Conservation (phyloP, 2,888 invertebrate species). For the Seira musarum region DNA sequence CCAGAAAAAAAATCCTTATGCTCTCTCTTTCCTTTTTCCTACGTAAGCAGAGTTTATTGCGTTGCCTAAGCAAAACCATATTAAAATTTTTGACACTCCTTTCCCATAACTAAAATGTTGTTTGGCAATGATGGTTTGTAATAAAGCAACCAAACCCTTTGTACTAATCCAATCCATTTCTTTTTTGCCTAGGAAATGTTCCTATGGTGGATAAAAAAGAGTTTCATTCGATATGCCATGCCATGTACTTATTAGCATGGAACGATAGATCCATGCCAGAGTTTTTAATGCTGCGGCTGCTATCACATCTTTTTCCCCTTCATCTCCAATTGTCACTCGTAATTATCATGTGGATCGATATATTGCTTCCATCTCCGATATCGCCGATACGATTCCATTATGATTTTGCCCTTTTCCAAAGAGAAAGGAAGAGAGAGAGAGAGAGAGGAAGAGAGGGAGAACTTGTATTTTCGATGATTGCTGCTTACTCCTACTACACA, state of each 20-base stretch:
- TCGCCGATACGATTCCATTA: slow-evolving; percentile 59
- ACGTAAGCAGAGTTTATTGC: too few species aligned
- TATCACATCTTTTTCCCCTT: slow-evolving; percentile 59
- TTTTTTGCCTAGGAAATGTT: not conserved
- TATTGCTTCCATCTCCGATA: slow-evolving; percentile 69
- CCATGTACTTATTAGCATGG: slow-evolving; percentile 15
- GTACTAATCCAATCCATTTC: not conserved
- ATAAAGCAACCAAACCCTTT: not conserved
- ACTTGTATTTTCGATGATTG: slow-evolving; percentile 30
- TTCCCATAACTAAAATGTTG: too few species aligned
- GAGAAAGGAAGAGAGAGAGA: slow-evolving; percentile 30
- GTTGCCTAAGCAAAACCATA: not conserved
- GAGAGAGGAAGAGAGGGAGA: slow-evolving; percentile 35
- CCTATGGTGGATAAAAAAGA: not conserved
- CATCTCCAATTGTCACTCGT: slow-evolving; percentile 70
- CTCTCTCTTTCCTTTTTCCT: too few species aligned
- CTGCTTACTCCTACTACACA: not conserved
- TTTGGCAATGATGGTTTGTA: too few species aligned
- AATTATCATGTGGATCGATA: slow-evolving; percentile 70
- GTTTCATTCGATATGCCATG: not conserved
- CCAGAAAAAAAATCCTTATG: not conserved
- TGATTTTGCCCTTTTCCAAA: slow-evolving; percentile 30
- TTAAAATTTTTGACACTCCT: too few species aligned
- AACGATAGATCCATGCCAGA: slow-evolving; percentile 1
- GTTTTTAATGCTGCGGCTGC: slow-evolving; percentile 19